Evolutionary conservation across 2,113 vertebrate species (phyloP), one percentile per base, ranked within the genome.

Genomic region (Syngnathus floridae): DNA sequence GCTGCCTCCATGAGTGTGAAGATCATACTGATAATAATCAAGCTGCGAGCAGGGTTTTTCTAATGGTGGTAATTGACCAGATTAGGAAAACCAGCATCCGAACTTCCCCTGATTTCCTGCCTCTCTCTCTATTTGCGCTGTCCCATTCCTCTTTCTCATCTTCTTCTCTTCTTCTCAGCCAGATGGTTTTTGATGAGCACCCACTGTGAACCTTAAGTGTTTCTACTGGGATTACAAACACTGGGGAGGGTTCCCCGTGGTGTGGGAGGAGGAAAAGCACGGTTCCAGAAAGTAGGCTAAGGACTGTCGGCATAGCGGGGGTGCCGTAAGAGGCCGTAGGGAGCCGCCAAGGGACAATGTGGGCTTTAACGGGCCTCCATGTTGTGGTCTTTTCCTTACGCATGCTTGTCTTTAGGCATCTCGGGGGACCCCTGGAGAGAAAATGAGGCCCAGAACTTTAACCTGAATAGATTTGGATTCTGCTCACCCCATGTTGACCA

Each of bases 171-270:
- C 92, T 89, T 92, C 83, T 93, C 91, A 91, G 93, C 93, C 97
- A 99, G 97, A 99, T 99, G 97, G 96, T 95, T 95, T 31, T 94
- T 95, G 95, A 99, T 97, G 96, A 98, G 95, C 96, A 93, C 97
- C 96, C 95, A 97, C 97, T 98, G 97, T 96, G 97, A 97, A 94
- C 94, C 97, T 97, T 97, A 98, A 99, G 97, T 96, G 96, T 96
- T 98, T 95, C 90, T 96, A 94, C 93, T 92, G 93, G 94, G 95
- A 97, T 97, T 97, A 98, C 96, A 96, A 96, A 96, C 93, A 92
- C 93, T 79, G 90, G 91, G 91, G 85, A 87, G 92, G 93, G 91
- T 91, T 92, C 93, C 93, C 91, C 86, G 93, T 82, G 84, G 91
- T 93, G 90, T 93, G 92, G 92, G 93, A 92, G 94, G 93, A 91